Evolutionary conservation across 1,140 invertebrate genomes (phyloP).

Genomic region (Drosophila asahinai): DNA sequence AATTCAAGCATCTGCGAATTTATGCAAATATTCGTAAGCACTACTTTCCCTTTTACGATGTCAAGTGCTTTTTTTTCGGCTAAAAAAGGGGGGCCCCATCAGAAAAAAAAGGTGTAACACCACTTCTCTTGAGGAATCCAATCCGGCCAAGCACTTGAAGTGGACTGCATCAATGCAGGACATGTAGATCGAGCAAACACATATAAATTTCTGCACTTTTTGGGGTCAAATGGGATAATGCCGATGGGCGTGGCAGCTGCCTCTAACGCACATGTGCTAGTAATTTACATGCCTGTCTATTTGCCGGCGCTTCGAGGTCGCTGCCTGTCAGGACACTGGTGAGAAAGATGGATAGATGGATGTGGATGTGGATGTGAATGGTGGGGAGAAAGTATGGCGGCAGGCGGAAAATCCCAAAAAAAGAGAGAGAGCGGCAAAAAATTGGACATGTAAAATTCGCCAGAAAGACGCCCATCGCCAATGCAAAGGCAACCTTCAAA

Average conservation of each 20-base stretch:
- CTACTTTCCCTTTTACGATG: not conserved
- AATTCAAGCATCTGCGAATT: not conserved
- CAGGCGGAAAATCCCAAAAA: slow-evolving; percentile 19
- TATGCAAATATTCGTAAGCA: too few species aligned
- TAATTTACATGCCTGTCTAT: slow-evolving; percentile 75
- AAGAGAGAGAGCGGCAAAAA: slow-evolving; percentile 41
- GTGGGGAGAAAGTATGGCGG: not conserved
- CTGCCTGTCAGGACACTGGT: slow-evolving; percentile 65
- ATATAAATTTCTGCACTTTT: slow-evolving; percentile 42
- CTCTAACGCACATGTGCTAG: slow-evolving; percentile 50
- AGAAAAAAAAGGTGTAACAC: slow-evolving; percentile 12
- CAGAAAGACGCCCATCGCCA: slow-evolving; percentile 43
- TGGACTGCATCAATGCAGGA: slow-evolving; percentile 44
- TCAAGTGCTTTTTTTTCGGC: not conserved
- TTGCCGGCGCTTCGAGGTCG: slow-evolving; percentile 67
- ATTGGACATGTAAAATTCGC: slow-evolving; percentile 46
- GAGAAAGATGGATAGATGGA: slow-evolving; percentile 46
- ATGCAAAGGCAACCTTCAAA: slow-evolving; percentile 74
- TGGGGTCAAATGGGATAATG: slow-evolving; percentile 48
- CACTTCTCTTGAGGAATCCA: slow-evolving; percentile 1
- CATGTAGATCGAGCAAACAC: slow-evolving; percentile 19
- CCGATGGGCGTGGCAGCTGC: slow-evolving; percentile 50
- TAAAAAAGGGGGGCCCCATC: not conserved
- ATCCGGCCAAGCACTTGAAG: slow-evolving; percentile 8
- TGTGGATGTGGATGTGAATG: not conserved